A percentile compares a stretch with the other conserved stretches of the same genome.
These are phyloP conservation scores for Nansenia antarctica DNA, from an alignment of 2,113 vertebrate species.

Conservation along the genomic window DNA sequence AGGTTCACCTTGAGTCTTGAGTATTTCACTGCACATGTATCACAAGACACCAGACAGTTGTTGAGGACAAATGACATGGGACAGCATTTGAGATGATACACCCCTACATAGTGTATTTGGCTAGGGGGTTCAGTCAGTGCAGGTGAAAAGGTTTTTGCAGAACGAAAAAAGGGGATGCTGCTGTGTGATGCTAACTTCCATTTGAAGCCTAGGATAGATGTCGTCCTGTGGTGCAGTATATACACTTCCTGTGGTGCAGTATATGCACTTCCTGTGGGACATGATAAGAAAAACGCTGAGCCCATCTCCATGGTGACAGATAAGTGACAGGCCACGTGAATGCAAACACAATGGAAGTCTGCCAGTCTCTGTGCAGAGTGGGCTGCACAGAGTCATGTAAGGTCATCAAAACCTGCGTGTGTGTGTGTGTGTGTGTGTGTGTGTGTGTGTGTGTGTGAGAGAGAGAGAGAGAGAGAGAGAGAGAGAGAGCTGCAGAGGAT, in stretches of 20 bases:
- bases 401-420: constrained; percentile 2
- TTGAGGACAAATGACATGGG: neutral
- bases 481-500: neutral
- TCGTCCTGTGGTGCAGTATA: constrained; percentile 47
- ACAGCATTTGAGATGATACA: neutral
- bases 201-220: constrained; percentile 2
- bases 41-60: neutral
- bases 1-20: constrained; percentile 25
- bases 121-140: neutral
- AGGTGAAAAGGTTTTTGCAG: neutral
- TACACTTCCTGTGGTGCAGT: constrained; percentile 53
- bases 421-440: neutral
- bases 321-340: constrained; percentile 63
- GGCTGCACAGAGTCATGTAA: constrained; percentile 19
- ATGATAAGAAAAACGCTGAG: constrained; percentile 42
- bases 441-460: neutral
- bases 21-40: neutral
- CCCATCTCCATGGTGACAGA: constrained; percentile 65
- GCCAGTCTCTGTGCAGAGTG: constrained; percentile 44
- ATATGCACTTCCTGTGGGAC: constrained; percentile 40
- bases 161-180: neutral
- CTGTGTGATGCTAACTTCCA: neutral
- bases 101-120: too few relatives aligned
- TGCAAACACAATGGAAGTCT: constrained; percentile 45
- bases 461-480: neutral